Evolutionary conservation across 2,888 invertebrate genomes (phyloP).

Genomic region (Nymphalis polychloros): DNA sequence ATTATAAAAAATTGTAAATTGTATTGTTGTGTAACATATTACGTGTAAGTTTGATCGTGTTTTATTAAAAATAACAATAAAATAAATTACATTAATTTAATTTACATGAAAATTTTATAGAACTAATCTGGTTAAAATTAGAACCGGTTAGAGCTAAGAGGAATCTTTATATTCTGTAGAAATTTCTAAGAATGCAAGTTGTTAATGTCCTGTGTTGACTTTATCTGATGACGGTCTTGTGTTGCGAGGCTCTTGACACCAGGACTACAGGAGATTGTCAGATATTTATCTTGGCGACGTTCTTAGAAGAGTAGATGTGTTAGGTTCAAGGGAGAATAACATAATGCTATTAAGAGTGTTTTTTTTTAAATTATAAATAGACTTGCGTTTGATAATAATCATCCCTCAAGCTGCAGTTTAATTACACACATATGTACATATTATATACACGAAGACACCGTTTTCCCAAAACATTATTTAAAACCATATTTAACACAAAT

Average conservation of each 20-base stretch:
- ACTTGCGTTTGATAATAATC: too few relatives aligned
- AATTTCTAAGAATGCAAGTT: constrained; percentile 10
- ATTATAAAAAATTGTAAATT: too few relatives aligned
- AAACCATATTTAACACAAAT: too few relatives aligned
- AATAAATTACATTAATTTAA: constrained; percentile 1
- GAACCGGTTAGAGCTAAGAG: constrained; percentile 7
- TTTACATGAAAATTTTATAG: background rate
- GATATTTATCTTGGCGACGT: constrained; percentile 9
- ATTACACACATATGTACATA: too few relatives aligned
- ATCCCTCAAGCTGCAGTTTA: too few relatives aligned
- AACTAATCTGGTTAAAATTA: background rate
- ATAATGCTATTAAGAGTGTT: background rate
- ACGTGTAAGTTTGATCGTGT: too few relatives aligned
- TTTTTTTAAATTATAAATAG: too few relatives aligned
- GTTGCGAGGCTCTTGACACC: constrained; percentile 12
- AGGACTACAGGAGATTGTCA: constrained; percentile 3
- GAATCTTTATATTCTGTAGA: constrained; percentile 9
- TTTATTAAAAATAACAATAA: background rate
- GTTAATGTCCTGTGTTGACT: constrained; percentile 4
- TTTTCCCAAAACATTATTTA: too few relatives aligned
- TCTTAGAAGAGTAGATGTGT: constrained; percentile 1
- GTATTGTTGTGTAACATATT: too few relatives aligned
- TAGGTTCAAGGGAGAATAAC: background rate
- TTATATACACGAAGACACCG: too few relatives aligned
- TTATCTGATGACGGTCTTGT: constrained; percentile 18